Evolutionary conservation across 2,888 invertebrate species (phyloP).

Genomic region (Dryococelus australis): DNA sequence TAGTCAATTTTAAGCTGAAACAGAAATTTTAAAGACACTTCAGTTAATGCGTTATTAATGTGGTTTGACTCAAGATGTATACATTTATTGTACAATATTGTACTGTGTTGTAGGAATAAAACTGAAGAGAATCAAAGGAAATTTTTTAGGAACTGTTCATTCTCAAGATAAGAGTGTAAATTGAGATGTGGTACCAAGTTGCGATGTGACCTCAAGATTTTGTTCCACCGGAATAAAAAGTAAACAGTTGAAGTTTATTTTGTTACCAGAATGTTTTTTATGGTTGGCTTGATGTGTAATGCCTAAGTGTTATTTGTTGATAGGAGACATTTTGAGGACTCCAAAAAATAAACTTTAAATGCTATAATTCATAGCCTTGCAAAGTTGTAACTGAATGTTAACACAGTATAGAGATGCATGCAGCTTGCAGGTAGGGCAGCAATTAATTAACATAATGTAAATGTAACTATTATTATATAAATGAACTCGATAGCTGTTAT

Average conservation of each 20-base stretch:
- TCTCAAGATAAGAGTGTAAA: neutral
- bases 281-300: conserved; percentile 13
- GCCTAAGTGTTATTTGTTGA: conserved; percentile 26
- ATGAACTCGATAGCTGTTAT: neutral
- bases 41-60: neutral
- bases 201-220: conserved; percentile 9
- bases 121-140: neutral
- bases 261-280: conserved; percentile 16
- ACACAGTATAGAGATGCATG: conserved; percentile 37
- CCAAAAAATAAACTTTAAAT: conserved; percentile 16
- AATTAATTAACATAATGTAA: conserved; percentile 29
- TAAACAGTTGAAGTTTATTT: neutral
- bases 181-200: neutral
- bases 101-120: neutral
- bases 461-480: neutral
- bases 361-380: conserved; percentile 6
- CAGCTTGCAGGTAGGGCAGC: conserved; percentile 35
- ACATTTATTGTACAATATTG: neutral
- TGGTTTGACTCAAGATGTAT: neutral
- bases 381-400: conserved; percentile 19
- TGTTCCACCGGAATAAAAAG: neutral
- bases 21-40: neutral
- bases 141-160: neutral
- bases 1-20: neutral
- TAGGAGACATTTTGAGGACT: conserved; percentile 3